phyloP scores from a whole-genome alignment of 2,797 vertebrate genomes.

The Fundulus diaphanus region DNA sequence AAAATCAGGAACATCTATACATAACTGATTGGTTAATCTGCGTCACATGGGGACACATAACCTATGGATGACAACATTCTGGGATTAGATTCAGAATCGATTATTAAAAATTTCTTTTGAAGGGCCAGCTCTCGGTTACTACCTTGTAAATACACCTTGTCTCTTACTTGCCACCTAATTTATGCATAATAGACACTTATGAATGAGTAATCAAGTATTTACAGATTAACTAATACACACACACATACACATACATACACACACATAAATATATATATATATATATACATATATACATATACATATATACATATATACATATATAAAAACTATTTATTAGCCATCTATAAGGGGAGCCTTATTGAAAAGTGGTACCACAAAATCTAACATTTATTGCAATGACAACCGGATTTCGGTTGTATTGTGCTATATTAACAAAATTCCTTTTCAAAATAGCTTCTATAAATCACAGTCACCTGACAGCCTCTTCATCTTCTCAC shows the following conservation, averaged over 20 bases:
- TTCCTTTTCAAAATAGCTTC: slow-evolving; percentile 3
- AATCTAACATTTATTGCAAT: neutral
- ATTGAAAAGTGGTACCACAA: neutral
- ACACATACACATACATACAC: too few relatives aligned
- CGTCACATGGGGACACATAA: neutral
- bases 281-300: too few relatives aligned
- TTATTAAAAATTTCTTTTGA: neutral
- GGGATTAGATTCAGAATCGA: neutral
- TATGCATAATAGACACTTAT: too few relatives aligned
- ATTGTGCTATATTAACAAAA: slow-evolving; percentile 15
- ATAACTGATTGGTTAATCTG: neutral
- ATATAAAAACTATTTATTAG: too few relatives aligned
- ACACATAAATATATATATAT: too few relatives aligned
- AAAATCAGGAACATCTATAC: neutral
- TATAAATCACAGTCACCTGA: slow-evolving; percentile 25
- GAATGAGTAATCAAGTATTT: too few relatives aligned
- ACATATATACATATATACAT: too few relatives aligned
- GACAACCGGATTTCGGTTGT: neutral
- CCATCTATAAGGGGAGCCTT: too few relatives aligned
- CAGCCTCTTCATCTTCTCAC: slow-evolving; percentile 9
- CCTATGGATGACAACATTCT: neutral
- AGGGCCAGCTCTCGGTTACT: neutral
- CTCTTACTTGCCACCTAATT: too few relatives aligned
- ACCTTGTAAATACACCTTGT: too few relatives aligned
- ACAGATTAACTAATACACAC: too few relatives aligned